A percentile compares a stretch with the other conserved stretches of the same genome.
phyloP scores from a whole-genome alignment of 2,797 vertebrate species.

The Gila robusta region DNA sequence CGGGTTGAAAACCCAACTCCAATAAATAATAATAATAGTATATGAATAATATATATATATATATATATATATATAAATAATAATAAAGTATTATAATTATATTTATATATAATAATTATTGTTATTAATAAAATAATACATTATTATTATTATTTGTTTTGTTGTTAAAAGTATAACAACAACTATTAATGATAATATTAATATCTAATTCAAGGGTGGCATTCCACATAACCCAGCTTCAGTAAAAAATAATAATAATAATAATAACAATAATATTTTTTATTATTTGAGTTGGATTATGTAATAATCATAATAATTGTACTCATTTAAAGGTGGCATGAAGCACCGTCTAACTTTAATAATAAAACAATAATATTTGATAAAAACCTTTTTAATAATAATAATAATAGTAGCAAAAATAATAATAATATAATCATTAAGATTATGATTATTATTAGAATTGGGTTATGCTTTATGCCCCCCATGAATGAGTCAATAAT shows the following conservation, averaged over 20 bases:
- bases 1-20: neutral
- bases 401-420: neutral
- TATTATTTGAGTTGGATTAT: neutral
- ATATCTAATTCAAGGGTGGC: neutral
- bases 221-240: neutral
- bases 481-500: neutral
- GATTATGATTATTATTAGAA: neutral
- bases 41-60: no score
- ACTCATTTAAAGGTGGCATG: neutral
- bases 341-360: neutral
- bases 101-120: neutral
- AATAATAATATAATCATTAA: neutral
- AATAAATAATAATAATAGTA: neutral
- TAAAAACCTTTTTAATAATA: neutral
- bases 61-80: no score
- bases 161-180: neutral
- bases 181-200: neutral
- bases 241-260: neutral
- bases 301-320: neutral
- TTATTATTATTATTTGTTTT: neutral
- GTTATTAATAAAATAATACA: neutral
- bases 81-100: neutral
- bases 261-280: neutral
- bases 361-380: neutral
- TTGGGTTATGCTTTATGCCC: neutral